Evolutionary conservation across 2,113 vertebrate genomes (phyloP).

Genomic region (Lamprologus tigripictilis): DNA sequence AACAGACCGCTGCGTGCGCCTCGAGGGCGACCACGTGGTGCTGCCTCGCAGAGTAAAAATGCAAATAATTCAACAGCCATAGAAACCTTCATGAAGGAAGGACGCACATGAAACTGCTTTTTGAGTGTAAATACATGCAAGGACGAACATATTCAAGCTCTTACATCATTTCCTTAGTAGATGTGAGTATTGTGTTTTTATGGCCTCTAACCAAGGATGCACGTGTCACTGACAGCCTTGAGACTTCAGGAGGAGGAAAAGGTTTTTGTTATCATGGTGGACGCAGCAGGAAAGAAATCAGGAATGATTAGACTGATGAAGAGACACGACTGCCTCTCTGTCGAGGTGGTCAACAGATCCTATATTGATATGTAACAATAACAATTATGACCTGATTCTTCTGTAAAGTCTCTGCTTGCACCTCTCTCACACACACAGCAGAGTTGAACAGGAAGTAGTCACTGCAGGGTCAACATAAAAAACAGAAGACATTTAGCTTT

Average conservation of each 20-base stretch:
- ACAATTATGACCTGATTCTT: background rate
- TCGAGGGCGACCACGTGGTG: background rate
- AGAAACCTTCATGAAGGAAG: background rate
- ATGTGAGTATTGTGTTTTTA: background rate
- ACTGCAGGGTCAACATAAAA: background rate
- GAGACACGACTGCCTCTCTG: background rate
- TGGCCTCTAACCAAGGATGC: background rate
- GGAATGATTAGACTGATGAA: background rate
- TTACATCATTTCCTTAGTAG: background rate
- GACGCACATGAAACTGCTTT: background rate
- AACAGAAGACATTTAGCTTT: background rate
- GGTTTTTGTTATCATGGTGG: slow-evolving; percentile 49
- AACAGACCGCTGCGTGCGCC: background rate
- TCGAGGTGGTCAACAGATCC: background rate
- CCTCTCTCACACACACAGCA: background rate
- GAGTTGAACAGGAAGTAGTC: background rate
- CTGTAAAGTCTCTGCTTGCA: background rate
- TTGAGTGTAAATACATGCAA: background rate
- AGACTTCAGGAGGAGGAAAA: slow-evolving; percentile 51
- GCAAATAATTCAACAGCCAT: background rate
- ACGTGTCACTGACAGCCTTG: background rate
- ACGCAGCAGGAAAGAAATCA: background rate
- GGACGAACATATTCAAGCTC: background rate
- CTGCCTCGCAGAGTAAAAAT: background rate
- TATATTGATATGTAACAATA: background rate